Evolutionary conservation across 1,140 invertebrate species (phyloP).

Genomic region (Listronotus oregonensis): DNA sequence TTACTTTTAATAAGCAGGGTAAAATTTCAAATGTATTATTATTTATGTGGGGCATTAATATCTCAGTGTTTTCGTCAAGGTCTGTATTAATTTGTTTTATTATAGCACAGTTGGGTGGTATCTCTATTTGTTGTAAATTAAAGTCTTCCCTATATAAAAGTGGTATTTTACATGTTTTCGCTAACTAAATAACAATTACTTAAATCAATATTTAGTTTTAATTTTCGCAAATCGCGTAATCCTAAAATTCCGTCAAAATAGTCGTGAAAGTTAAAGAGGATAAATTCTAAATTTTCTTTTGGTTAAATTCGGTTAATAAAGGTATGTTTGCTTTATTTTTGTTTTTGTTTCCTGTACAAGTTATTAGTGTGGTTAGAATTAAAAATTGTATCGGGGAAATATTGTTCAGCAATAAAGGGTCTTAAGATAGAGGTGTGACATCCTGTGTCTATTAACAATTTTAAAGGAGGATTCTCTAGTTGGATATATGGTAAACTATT

Average conservation of each 20-base stretch:
- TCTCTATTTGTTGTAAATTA: conserved; percentile 1
- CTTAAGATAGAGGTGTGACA: conserved; percentile 33
- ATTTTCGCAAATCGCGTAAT: conserved; percentile 30
- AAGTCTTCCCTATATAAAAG: conserved; percentile 25
- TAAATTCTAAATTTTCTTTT: conserved; percentile 21
- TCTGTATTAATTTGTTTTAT: conserved; percentile 13
- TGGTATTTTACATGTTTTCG: conserved; percentile 22
- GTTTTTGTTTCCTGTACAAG: conserved; percentile 23
- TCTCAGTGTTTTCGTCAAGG: conserved; percentile 3
- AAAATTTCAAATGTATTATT: conserved; percentile 4
- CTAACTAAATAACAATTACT: conserved; percentile 24
- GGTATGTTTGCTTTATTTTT: conserved; percentile 35
- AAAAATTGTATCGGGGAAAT: conserved; percentile 34
- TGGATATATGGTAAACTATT: conserved; percentile 40
- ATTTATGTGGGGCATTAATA: neutral
- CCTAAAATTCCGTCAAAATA: conserved; percentile 42
- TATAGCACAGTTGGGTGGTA: neutral
- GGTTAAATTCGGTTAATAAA: conserved; percentile 31
- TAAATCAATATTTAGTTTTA: conserved; percentile 37
- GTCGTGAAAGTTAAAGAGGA: conserved; percentile 40
- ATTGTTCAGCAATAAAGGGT: conserved; percentile 35
- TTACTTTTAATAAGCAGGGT: conserved; percentile 1
- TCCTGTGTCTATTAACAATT: conserved; percentile 43
- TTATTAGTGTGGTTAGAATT: conserved; percentile 25
- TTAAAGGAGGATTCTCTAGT: conserved; percentile 29